These are phyloP conservation scores for Pelvicachromis taeniatus DNA, from an alignment of 2,113 vertebrate species.

Conservation along the genomic window DNA sequence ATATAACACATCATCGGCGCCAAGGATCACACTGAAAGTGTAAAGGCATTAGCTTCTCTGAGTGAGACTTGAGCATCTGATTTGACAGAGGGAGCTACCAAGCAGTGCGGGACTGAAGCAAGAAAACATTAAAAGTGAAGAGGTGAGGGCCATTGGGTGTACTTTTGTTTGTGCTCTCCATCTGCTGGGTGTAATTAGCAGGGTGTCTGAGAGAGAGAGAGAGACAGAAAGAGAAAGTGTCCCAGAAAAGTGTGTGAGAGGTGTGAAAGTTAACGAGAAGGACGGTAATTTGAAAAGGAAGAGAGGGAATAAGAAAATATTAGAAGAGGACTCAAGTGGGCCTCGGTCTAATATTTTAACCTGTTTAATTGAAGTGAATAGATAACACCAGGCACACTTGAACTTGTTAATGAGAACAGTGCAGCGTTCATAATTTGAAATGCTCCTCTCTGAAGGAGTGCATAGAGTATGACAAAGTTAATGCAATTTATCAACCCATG, in stretches of 20 bases:
- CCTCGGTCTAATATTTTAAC: slow-evolving; percentile 46
- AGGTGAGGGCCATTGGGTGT: not conserved
- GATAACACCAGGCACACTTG: slow-evolving; percentile 5
- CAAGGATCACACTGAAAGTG: slow-evolving; percentile 19
- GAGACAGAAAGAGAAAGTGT: not conserved
- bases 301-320: slow-evolving; percentile 26
- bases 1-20: not conserved
- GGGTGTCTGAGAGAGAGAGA: not conserved
- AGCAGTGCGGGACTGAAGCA: not conserved
- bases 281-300: slow-evolving; percentile 17
- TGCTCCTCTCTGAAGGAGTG: slow-evolving; percentile 14
- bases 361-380: slow-evolving; percentile 34
- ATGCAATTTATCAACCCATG: slow-evolving; percentile 9
- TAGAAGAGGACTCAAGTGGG: slow-evolving; percentile 31
- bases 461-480: slow-evolving; percentile 32
- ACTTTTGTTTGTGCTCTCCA: slow-evolving; percentile 43
- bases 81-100: not conserved
- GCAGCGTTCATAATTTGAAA: slow-evolving; percentile 40
- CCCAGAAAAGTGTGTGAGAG: not conserved
- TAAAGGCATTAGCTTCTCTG: not conserved
- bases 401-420: slow-evolving; percentile 48
- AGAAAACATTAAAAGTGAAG: not conserved
- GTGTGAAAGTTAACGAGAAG: slow-evolving; percentile 5
- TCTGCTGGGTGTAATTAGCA: slow-evolving; percentile 61
- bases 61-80: not conserved